Conservation (phyloP, 2,888 invertebrate species). For the Leucania comma region DNA sequence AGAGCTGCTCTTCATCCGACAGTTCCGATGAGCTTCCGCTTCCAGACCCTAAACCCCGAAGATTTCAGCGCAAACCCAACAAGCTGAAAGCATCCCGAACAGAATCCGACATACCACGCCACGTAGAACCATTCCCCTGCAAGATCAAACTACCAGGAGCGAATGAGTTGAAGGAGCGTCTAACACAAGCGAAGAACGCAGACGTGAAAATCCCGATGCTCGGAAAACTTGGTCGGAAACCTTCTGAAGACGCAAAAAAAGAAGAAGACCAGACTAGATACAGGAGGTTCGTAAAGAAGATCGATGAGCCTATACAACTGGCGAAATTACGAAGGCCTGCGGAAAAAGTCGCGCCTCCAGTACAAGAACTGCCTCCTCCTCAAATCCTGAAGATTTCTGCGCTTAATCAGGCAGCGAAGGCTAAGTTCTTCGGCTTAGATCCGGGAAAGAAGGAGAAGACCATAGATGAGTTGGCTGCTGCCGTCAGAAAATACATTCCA, state of each 20-base stretch:
- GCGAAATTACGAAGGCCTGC: conserved; percentile 82
- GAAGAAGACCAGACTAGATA: conserved; percentile 80
- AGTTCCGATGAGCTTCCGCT: conserved; percentile 83
- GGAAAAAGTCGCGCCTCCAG: conserved; percentile 74
- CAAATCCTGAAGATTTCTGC: conserved; percentile 81
- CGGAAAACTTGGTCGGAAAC: conserved; percentile 82
- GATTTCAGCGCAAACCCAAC: conserved; percentile 85
- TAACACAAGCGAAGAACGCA: conserved; percentile 80
- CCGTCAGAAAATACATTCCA: conserved; percentile 87
- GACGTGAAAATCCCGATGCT: conserved; percentile 82
- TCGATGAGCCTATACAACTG: conserved; percentile 84
- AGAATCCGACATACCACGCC: conserved; percentile 84
- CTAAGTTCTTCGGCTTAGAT: conserved; percentile 86
- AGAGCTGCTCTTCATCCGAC: conserved; percentile 87
- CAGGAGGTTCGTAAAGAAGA: conserved; percentile 78
- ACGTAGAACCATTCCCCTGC: conserved; percentile 76
- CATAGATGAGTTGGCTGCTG: conserved; percentile 84
- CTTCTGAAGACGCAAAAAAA: conserved; percentile 78
- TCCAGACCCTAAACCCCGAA: conserved; percentile 80
- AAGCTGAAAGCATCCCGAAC: conserved; percentile 86
- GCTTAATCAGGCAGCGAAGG: conserved; percentile 84
- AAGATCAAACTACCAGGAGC: conserved; percentile 76
- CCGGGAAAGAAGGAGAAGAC: conserved; percentile 81
- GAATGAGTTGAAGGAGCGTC: conserved; percentile 75
- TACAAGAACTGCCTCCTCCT: conserved; percentile 75